Conservation (phyloP, 2,113 vertebrate species). For the Bombycilla garrulus region DNA sequence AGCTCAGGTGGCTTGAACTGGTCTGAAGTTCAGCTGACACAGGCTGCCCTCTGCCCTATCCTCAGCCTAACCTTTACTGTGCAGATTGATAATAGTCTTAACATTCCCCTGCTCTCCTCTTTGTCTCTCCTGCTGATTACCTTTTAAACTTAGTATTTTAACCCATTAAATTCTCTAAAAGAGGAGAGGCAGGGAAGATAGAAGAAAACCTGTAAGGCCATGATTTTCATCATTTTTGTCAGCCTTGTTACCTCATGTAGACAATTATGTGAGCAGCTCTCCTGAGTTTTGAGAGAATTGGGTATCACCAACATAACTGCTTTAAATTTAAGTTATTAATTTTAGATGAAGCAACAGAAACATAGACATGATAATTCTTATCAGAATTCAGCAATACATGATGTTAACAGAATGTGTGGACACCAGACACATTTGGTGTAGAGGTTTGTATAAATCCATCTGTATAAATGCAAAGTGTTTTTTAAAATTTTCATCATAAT, state of each 20-base stretch:
- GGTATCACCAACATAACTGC: neutral
- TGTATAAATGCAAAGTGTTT: neutral
- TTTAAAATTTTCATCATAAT: neutral
- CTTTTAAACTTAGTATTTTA: neutral
- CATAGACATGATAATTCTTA: neutral
- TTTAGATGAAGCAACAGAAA: neutral
- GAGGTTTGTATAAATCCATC: neutral
- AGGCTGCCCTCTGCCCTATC: neutral
- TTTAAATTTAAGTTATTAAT: neutral
- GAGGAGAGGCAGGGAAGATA: neutral
- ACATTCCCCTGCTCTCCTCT: neutral
- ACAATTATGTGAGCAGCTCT: neutral
- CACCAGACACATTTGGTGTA: neutral
- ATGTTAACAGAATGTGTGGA: neutral
- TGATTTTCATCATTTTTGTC: neutral
- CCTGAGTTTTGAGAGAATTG: neutral
- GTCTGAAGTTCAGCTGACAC: neutral
- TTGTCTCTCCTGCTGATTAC: neutral
- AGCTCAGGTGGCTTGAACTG: neutral
- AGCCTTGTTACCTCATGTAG: neutral
- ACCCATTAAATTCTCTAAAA: neutral
- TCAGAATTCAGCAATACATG: neutral
- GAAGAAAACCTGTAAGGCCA: neutral
- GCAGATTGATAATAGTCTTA: neutral
- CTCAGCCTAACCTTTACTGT: neutral